Evolutionary conservation across 2,113 vertebrate genomes (phyloP).

Genomic region (Aplodontia rufa): DNA sequence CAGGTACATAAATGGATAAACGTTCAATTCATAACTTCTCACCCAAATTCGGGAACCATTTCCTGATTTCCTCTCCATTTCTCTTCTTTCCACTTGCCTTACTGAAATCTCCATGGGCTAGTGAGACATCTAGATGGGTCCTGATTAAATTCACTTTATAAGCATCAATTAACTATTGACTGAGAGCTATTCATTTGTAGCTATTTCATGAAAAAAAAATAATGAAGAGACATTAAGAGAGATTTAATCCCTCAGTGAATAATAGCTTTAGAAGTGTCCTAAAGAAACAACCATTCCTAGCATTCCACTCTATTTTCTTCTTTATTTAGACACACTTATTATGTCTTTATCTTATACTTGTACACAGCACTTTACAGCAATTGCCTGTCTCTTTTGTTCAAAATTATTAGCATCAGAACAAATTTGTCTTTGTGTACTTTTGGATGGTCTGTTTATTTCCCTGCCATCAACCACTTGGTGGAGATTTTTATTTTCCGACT

Average conservation of each 20-base stretch:
- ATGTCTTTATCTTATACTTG: neutral
- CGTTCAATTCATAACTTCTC: neutral
- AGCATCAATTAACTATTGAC: constrained; percentile 38
- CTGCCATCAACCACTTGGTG: neutral
- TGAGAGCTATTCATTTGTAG: neutral
- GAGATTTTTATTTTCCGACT: neutral
- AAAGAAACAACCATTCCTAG: neutral
- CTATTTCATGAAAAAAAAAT: constrained; percentile 26
- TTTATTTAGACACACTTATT: neutral
- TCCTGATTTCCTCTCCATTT: neutral
- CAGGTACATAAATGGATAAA: neutral
- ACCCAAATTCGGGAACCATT: neutral
- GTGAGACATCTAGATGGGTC: neutral
- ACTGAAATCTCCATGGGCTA: neutral
- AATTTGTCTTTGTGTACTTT: neutral
- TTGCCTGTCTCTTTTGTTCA: neutral
- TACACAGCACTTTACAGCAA: neutral
- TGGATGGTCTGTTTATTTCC: constrained; percentile 44
- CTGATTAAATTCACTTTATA: constrained; percentile 19
- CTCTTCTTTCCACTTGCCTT: neutral
- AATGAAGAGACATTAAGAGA: neutral
- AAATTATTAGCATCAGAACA: neutral
- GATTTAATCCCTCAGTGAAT: neutral
- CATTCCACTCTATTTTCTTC: neutral
- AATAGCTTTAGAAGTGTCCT: neutral